A percentile compares a stretch with the other conserved stretches of the same genome.
These are phyloP conservation scores for Troglohyphantes excavatus DNA, from an alignment of 2,888 invertebrate genomes.

Conservation along the genomic window DNA sequence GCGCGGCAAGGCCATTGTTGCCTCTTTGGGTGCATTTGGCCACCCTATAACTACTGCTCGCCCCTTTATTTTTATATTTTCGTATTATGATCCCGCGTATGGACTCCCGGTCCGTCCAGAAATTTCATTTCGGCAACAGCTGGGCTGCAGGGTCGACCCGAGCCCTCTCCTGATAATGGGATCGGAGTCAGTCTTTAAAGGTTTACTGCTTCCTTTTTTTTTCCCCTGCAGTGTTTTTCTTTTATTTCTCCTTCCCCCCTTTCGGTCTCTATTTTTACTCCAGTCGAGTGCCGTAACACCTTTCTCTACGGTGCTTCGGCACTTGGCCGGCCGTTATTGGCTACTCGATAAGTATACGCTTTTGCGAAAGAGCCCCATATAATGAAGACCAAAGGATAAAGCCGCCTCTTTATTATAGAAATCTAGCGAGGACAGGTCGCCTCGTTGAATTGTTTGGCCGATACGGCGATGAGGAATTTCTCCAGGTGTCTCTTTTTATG, in stretches of 20 bases:
- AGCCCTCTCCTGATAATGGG: conserved; percentile 62
- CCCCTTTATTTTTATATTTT: conserved; percentile 68
- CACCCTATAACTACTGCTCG: conserved; percentile 67
- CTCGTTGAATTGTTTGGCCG: conserved; percentile 27
- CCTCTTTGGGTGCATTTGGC: conserved; percentile 68
- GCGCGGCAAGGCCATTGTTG: conserved; percentile 75
- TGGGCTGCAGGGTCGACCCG: conserved; percentile 40
- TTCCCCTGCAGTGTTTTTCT: conserved; percentile 11
- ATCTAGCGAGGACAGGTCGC: conserved; percentile 32
- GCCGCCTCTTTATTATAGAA: conserved; percentile 56
- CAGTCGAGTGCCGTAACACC: conserved; percentile 50
- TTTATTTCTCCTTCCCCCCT: conserved; percentile 26
- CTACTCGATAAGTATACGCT: conserved; percentile 76
- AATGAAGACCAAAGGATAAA: conserved; percentile 74
- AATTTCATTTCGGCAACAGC: conserved; percentile 75
- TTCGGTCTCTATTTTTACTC: conserved; percentile 56
- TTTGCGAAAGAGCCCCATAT: conserved; percentile 60
- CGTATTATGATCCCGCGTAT: conserved; percentile 59
- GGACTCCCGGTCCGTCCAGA: conserved; percentile 67
- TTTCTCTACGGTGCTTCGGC: conserved; percentile 68
- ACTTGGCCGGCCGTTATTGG: conserved; percentile 74
- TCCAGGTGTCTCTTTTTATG: conserved; percentile 28
- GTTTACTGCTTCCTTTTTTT: conserved; percentile 66
- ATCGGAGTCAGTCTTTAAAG: conserved; percentile 75
- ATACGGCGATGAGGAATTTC: conserved; percentile 39